phyloP scores from a whole-genome alignment of 1,140 invertebrate genomes.

The Charaxes varanes region DNA sequence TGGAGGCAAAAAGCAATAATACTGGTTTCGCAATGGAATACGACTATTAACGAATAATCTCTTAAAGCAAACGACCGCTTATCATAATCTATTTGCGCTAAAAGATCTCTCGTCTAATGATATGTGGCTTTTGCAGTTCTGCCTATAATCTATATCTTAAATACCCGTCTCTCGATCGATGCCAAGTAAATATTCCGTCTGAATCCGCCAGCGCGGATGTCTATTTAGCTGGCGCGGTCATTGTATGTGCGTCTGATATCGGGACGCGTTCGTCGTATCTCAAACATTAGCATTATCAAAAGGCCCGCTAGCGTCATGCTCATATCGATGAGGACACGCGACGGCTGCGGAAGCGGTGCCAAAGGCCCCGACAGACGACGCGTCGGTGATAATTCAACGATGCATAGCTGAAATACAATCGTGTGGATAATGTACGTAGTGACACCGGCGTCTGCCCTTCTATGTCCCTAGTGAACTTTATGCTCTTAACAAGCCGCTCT shows the following conservation, averaged over 20 bases:
- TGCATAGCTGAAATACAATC: conserved; percentile 57
- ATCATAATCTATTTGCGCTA: conserved; percentile 4
- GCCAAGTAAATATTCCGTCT: conserved; percentile 41
- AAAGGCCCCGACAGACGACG: conserved; percentile 47
- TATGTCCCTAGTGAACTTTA: conserved; percentile 24
- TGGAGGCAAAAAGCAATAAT: too few relatives aligned
- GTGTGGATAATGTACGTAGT: conserved; percentile 27
- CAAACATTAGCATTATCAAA: conserved; percentile 67
- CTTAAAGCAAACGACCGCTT: conserved; percentile 1
- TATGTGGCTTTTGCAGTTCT: background rate
- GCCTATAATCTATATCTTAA: conserved; percentile 18
- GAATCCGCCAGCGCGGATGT: conserved; percentile 40
- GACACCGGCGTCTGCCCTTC: conserved; percentile 22
- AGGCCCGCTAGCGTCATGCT: conserved; percentile 55
- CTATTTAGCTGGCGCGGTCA: conserved; percentile 50
- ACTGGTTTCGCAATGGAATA: too few relatives aligned
- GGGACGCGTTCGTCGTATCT: conserved; percentile 46
- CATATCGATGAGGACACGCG: conserved; percentile 55
- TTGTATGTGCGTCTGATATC: conserved; percentile 59
- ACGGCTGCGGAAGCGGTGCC: conserved; percentile 56
- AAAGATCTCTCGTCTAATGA: conserved; percentile 3
- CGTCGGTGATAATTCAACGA: conserved; percentile 57
- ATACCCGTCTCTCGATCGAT: conserved; percentile 19
- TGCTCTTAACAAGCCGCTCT: conserved; percentile 15
- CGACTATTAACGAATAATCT: conserved; percentile 1